Percentiles rank a stretch among this genome's conserved stretches.
Conservation (phyloP, 92 coral and sea anemone species). For the Desmophyllum pertusum region DNA sequence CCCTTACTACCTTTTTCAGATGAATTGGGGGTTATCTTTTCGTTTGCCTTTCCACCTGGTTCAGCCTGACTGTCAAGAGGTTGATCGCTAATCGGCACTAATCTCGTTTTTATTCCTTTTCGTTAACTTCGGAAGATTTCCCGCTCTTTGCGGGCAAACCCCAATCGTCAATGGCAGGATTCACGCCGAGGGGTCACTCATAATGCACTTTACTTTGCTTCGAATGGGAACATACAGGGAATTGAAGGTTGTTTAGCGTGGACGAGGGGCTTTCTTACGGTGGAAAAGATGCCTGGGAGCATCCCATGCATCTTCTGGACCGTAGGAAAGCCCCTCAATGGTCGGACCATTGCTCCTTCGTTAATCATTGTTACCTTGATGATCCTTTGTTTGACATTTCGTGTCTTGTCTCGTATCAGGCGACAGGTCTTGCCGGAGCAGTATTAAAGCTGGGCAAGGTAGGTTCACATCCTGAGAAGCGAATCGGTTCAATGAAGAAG, state of each 20-base stretch:
- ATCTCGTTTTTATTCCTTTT: conserved; percentile 7
- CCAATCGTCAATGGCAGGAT: neutral
- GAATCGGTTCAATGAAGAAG: too few species aligned
- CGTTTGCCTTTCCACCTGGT: neutral
- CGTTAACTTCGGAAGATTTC: neutral
- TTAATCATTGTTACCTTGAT: neutral
- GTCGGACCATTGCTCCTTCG: neutral
- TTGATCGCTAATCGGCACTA: too few species aligned
- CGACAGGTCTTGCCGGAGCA: neutral
- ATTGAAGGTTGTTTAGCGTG: conserved; percentile 11
- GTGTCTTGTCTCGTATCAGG: neutral
- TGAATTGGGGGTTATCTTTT: neutral
- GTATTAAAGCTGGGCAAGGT: neutral
- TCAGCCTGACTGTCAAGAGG: neutral
- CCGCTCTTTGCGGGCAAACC: neutral
- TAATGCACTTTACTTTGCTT: neutral
- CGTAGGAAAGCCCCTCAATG: too few species aligned
- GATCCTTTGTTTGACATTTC: too few species aligned
- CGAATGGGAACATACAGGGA: neutral
- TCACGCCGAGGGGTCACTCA: too few species aligned
- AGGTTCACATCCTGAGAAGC: too few species aligned
- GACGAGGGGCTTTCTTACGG: conserved; percentile 23
- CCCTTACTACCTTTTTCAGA: neutral
- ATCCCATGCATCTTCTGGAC: too few species aligned
- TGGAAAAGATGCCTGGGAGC: conserved; percentile 24